Evolutionary conservation across 2,797 vertebrate genomes (phyloP), one percentile per base, ranked within the genome.

Genomic region (Brachymystax lenok): DNA sequence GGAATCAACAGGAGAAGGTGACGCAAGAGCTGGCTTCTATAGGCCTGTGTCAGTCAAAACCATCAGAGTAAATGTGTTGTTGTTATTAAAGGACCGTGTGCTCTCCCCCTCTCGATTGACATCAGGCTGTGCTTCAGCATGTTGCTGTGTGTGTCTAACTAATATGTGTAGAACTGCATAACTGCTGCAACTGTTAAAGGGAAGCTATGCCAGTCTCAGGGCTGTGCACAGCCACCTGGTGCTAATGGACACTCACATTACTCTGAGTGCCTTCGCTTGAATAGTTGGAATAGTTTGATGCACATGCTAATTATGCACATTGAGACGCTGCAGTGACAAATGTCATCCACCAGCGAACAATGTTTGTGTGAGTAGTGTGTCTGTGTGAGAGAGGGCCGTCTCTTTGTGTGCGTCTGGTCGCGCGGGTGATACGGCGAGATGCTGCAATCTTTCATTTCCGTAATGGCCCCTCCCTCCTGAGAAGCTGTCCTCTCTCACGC

Each of bases 271-370:
- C 12, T 46, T 46, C 10, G 10, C 64, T 67, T 28, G 64, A 28
- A 74, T 77, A 27, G 83, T 80, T 67, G 64, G 3, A 74, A 82
- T 78, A 77, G 80, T 73, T 74, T 79, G 70, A 80, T 78, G 74
- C 52, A 76, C 40, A 16, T 24, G 51, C 64, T 79, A 77, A 73
- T 72, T 77, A 75, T 68, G 52, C 74, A 3, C 74, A 66, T 75
- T 46, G 74, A 77, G 71, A 61, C 27, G 30, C 67, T 69, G 70
- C 51, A 19, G 69, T 79, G 73, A 74, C 64, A 72, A 70, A 73
- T 63, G 74, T 35, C 30, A 46, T 13, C 10, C 40, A 13, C 10
- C 40, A 46, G 40, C 40, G 40, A 46, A 3, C 40, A 46, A 12
- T 46, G 40, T 46, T 10, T 12, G 40, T 12, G 10, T 12, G 10